Evolutionary conservation across 1,140 invertebrate genomes (phyloP).

Genomic region (Papilio xuthus): DNA sequence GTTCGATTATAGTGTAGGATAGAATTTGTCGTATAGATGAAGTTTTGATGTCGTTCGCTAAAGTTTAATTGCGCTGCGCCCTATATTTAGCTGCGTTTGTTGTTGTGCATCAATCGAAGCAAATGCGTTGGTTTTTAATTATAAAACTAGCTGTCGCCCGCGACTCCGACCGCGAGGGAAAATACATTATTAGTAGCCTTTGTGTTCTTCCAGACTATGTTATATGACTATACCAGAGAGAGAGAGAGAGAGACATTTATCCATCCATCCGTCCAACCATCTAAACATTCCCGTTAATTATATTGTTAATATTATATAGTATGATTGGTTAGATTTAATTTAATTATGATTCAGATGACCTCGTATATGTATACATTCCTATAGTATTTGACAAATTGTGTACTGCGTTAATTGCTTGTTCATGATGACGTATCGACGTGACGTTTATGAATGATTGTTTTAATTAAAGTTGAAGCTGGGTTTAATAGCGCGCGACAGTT

Average conservation of each 20-base stretch:
- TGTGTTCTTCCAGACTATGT: too few species aligned
- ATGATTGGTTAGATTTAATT: too few species aligned
- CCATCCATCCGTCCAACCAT: too few species aligned
- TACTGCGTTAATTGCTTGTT: neutral
- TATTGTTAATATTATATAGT: too few species aligned
- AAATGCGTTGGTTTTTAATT: neutral
- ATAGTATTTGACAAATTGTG: neutral
- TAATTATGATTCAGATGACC: too few species aligned
- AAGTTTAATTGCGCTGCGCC: slow-evolving; percentile 18
- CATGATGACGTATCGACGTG: slow-evolving; percentile 9
- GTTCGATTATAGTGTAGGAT: slow-evolving; percentile 2
- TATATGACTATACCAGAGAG: too few species aligned
- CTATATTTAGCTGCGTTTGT: slow-evolving; percentile 18
- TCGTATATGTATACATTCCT: neutral
- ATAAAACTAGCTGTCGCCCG: too few species aligned
- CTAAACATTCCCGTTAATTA: too few species aligned
- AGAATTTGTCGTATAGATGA: neutral
- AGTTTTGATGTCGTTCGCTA: neutral
- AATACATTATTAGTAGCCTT: too few species aligned
- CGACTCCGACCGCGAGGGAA: too few species aligned
- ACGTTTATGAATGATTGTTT: slow-evolving; percentile 11
- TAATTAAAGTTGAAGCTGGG: slow-evolving; percentile 9
- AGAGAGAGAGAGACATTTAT: too few species aligned
- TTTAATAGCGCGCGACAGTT: neutral
- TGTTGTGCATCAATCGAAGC: neutral